Evolutionary conservation across 2,113 vertebrate genomes (phyloP).

Genomic region (Oreotrochilus melanogaster): DNA sequence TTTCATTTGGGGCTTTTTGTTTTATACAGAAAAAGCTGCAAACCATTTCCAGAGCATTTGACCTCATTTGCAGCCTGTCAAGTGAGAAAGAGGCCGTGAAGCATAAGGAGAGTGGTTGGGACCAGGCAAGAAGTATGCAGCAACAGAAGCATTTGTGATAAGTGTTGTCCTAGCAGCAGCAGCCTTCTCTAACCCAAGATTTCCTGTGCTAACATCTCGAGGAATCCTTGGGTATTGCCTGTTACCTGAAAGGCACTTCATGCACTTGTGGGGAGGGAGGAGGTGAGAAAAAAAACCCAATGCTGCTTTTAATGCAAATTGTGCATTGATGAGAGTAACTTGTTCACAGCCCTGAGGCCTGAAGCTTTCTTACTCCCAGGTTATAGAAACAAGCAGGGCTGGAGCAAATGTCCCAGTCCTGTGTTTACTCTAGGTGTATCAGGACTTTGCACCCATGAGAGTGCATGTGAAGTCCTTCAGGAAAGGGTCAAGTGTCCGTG

Average conservation of each 20-base stretch:
- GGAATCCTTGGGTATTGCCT: constrained; percentile 29
- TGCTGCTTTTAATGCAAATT: not conserved
- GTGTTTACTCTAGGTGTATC: not conserved
- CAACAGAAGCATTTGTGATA: constrained; percentile 1
- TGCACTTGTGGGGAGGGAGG: not conserved
- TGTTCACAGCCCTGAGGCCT: not conserved
- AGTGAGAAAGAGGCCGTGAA: constrained; percentile 22
- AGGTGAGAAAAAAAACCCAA: not conserved
- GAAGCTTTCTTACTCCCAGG: not conserved
- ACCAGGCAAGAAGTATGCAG: not conserved
- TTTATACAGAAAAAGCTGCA: not conserved
- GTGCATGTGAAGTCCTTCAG: not conserved
- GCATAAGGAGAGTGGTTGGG: constrained; percentile 33
- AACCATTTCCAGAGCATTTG: constrained; percentile 25
- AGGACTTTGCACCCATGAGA: not conserved
- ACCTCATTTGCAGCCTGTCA: constrained; percentile 48
- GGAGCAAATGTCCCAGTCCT: not conserved
- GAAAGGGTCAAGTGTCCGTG: not conserved
- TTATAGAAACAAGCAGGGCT: not conserved
- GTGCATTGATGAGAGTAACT: not conserved
- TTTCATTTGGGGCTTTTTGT: not conserved
- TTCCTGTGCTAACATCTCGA: constrained; percentile 27
- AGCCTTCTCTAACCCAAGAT: constrained; percentile 15
- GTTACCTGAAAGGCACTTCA: constrained; percentile 41
- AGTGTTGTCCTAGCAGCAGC: constrained; percentile 41